phyloP scores from a whole-genome alignment of 2,113 vertebrate genomes.

The Catharus bicknelli region DNA sequence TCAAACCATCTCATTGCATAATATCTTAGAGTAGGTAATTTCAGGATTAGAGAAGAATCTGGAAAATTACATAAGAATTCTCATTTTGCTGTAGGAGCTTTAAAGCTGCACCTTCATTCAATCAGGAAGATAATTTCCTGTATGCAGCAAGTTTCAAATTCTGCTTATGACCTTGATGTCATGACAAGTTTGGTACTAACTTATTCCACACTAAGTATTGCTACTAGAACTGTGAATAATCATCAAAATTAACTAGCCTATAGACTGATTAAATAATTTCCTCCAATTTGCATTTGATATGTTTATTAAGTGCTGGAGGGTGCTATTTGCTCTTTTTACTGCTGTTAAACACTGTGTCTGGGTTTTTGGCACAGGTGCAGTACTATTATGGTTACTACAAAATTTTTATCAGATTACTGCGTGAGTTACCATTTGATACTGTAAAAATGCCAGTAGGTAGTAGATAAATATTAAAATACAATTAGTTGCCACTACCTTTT shows the following conservation, averaged over 20 bases:
- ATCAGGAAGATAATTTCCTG: background rate
- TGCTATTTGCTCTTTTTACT: constrained; percentile 31
- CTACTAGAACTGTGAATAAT: constrained; percentile 45
- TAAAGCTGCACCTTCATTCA: background rate
- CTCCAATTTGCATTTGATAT: constrained; percentile 58
- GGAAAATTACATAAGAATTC: constrained; percentile 12
- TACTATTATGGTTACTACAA: constrained; percentile 19
- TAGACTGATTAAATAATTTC: constrained; percentile 61
- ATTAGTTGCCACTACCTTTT: background rate
- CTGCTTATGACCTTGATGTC: background rate
- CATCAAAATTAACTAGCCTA: constrained; percentile 44
- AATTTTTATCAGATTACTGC: constrained; percentile 41
- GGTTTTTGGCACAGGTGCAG: constrained; percentile 47
- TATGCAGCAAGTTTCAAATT: background rate
- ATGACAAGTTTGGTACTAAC: constrained; percentile 7
- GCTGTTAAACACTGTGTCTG: constrained; percentile 10
- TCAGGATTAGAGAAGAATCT: constrained; percentile 18
- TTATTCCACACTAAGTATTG: background rate
- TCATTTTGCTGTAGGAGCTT: background rate
- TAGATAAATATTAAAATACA: constrained; percentile 36
- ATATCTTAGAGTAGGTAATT: background rate
- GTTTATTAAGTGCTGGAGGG: constrained; percentile 56
- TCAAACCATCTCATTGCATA: background rate
- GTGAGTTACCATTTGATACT: constrained; percentile 31
- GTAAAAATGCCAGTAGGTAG: constrained; percentile 30